A percentile compares a stretch with the other conserved stretches of the same genome.
Evolutionary conservation across 2,113 vertebrate genomes (phyloP).

Genomic region (Dromaius novaehollandiae): DNA sequence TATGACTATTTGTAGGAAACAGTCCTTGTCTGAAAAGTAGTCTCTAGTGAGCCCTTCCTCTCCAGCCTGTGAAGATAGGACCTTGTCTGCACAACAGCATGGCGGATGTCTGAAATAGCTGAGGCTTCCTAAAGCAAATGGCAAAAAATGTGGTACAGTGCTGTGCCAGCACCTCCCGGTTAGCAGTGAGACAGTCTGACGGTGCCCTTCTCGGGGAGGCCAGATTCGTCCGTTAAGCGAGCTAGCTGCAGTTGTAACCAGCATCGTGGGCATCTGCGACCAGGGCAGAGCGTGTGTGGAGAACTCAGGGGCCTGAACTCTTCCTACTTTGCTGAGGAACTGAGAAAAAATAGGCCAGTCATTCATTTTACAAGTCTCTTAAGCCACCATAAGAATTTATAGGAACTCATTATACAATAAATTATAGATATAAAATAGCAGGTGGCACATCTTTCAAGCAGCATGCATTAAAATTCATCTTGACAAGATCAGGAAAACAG

Average conservation of each 20-base stretch:
- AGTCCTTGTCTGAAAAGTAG: background rate
- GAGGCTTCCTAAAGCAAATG: background rate
- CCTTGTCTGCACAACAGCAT: background rate
- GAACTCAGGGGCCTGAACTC: background rate
- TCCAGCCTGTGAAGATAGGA: background rate
- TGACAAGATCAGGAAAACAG: conserved; percentile 29
- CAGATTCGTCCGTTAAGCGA: background rate
- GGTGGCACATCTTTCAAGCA: conserved; percentile 45
- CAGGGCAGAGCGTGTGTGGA: background rate
- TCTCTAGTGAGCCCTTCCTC: background rate
- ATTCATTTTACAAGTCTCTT: conserved; percentile 8
- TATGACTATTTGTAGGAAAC: background rate
- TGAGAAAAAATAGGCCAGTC: background rate
- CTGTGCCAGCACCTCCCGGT: background rate
- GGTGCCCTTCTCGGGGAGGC: background rate
- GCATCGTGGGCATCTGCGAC: background rate
- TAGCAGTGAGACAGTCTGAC: background rate
- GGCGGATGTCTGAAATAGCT: background rate
- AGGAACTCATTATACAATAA: conserved; percentile 15
- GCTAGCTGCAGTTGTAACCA: fast-evolving
- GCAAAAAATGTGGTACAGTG: background rate
- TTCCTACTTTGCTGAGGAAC: background rate
- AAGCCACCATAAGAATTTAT: conserved; percentile 34
- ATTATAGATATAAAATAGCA: conserved; percentile 64
- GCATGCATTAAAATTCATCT: conserved; percentile 29